These are phyloP conservation scores for Girardinus metallicus DNA, from an alignment of 2,797 vertebrate species.

Conservation along the genomic window DNA sequence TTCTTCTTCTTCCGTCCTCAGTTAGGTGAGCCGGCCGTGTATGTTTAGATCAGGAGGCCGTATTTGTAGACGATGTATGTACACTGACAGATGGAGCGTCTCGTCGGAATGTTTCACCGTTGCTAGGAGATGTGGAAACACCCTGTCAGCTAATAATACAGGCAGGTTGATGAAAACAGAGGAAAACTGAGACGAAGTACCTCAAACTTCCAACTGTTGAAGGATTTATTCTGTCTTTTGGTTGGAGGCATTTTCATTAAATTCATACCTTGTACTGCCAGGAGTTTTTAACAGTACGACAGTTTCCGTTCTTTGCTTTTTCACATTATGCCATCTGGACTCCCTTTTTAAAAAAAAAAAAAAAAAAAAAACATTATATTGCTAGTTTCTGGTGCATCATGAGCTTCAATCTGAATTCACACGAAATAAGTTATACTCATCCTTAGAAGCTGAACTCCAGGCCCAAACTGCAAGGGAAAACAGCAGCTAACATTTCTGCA, in stretches of 20 bases:
- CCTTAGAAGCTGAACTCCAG: not conserved
- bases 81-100: slow-evolving; percentile 63
- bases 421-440: not conserved
- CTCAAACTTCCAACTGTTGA: not conserved
- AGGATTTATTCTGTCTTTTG: slow-evolving; percentile 2
- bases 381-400: not conserved
- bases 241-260: not conserved
- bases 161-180: slow-evolving; percentile 45
- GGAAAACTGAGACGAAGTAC: slow-evolving; percentile 25
- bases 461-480: not conserved
- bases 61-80: slow-evolving; percentile 56
- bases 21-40: slow-evolving; percentile 16
- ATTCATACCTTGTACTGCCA: not conserved
- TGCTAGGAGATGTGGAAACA: slow-evolving; percentile 66
- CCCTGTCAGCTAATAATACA: slow-evolving; percentile 52
- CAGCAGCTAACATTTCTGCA: not conserved
- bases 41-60: slow-evolving; percentile 30
- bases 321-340: not conserved
- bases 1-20: slow-evolving; percentile 5
- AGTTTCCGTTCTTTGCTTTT: not conserved
- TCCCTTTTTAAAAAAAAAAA: not conserved
- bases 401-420: not conserved
- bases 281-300: not conserved
- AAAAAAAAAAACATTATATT: too few relatives aligned
- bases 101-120: slow-evolving; percentile 56